Evolutionary conservation across 2,113 vertebrate species (phyloP), one percentile per base, ranked within the genome.

Genomic region (Electrona antarctica): DNA sequence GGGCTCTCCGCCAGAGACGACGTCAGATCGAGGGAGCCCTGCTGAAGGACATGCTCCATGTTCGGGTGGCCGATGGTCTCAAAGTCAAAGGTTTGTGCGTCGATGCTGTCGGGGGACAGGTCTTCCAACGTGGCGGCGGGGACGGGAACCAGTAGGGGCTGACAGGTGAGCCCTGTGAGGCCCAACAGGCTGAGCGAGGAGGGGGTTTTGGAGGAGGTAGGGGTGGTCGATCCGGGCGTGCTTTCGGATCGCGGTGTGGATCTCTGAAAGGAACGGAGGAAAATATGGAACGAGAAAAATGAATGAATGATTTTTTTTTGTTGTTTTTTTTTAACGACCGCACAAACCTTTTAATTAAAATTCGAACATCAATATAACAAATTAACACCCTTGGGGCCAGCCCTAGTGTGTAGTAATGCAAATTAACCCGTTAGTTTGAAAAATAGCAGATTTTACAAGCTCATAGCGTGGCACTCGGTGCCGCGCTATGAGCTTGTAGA

Each of bases 1-100:
- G 98, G 98, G 88, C 98, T 99, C 90, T 98, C 98, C 47, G 92
- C 96, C 78, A 99, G 90, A 13, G 97, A 99, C n/a, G n/a, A n/a
- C n/a, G 91, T 99, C 77, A 99, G 92, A 82, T 98, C 98, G 69
- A 98, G 92, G 0, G 98, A 98, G 72, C 93, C 96, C 87, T 98
- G 97, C 80, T 98, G 97, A 79, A 98, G n/a, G n/a, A n/a, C n/a
- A n/a, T n/a, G 79, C 84, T 98, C 97, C 92, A 96, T 94, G 88
- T 94, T 95, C 0, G 98, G 97, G 81, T 99, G 98, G 58, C 95
- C 95, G 60, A 99, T 98, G 58, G 98, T 99, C 93, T 99, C 98
- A 90, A 98, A 99, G 88, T 99, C 98, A 86, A 99, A 99, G 0
- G 98, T 98, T 73, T 99, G 98, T 74, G 98, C 97, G 79, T 98